phyloP scores from a whole-genome alignment of 2,113 vertebrate genomes.

The human (Homo sapiens) region DNA sequence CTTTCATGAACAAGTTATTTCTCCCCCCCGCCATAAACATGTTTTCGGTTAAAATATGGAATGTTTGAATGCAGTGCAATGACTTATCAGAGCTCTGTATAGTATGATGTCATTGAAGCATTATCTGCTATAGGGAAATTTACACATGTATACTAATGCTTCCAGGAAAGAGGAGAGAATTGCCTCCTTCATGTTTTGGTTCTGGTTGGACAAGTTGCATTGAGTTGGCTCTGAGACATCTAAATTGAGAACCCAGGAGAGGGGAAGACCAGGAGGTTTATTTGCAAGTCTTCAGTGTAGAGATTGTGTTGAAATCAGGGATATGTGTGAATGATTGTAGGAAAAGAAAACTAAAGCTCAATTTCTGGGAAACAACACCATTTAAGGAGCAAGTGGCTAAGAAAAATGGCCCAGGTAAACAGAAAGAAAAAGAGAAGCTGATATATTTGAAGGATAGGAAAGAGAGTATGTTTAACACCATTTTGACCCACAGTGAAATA shows the following conservation, averaged over 20 bases:
- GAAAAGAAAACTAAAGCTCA: neutral
- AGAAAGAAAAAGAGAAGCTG: neutral
- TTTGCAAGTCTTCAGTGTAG: neutral
- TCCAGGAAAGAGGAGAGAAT: neutral
- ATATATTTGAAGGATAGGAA: neutral
- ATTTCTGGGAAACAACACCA: neutral
- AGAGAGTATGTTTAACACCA: neutral
- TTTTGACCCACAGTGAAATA: neutral
- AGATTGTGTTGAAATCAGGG: neutral
- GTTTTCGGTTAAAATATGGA: neutral
- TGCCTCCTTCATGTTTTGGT: neutral
- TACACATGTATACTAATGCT: neutral
- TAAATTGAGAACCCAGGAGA: slow-evolving; percentile 1
- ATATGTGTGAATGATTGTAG: neutral
- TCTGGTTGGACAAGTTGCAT: neutral
- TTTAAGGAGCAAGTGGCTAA: neutral
- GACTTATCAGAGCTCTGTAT: neutral
- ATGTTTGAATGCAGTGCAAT: neutral
- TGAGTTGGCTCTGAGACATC: neutral
- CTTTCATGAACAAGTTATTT: neutral
- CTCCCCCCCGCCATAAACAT: neutral
- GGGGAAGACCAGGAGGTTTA: neutral
- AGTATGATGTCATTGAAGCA: neutral
- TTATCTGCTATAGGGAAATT: neutral
- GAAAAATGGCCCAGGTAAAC: neutral